Evolutionary conservation across 2,797 vertebrate species (phyloP).

Genomic region (Xenops minutus): DNA sequence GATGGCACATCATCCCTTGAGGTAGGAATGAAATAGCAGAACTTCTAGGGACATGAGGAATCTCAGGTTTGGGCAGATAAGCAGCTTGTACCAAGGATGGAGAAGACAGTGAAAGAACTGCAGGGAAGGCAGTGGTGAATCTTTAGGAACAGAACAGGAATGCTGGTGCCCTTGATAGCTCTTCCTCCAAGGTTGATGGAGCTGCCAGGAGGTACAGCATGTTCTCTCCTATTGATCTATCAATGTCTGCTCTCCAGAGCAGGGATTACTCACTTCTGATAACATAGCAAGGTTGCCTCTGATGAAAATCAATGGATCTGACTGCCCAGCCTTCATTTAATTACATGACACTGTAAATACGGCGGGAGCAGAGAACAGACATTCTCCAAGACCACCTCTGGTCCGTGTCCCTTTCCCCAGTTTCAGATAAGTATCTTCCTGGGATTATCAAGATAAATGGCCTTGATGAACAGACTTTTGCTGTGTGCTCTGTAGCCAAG

Average conservation of each 20-base stretch:
- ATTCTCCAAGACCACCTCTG: neutral
- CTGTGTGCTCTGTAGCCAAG: neutral
- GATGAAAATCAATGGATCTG: constrained; percentile 69
- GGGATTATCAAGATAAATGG: constrained; percentile 27
- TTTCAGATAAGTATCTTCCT: neutral
- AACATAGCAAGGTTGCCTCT: constrained; percentile 67
- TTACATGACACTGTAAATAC: constrained; percentile 40
- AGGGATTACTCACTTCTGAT: constrained; percentile 71
- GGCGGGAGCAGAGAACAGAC: neutral
- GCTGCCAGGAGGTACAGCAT: constrained; percentile 62
- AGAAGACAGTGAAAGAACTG: neutral
- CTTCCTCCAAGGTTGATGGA: constrained; percentile 59
- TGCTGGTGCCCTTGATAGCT: constrained; percentile 17
- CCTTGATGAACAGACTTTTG: neutral
- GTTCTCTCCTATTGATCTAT: constrained; percentile 71
- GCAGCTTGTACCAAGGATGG: neutral
- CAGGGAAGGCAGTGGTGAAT: neutral
- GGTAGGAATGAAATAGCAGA: neutral
- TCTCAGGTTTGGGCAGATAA: neutral
- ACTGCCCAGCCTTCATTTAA: constrained; percentile 49
- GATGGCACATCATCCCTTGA: neutral
- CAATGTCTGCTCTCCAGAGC: constrained; percentile 63
- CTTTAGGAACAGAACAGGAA: neutral
- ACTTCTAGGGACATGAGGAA: neutral
- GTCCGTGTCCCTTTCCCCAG: neutral